These are phyloP conservation scores for Andrena fulva DNA, from an alignment of 2,888 invertebrate species.

Conservation along the genomic window DNA sequence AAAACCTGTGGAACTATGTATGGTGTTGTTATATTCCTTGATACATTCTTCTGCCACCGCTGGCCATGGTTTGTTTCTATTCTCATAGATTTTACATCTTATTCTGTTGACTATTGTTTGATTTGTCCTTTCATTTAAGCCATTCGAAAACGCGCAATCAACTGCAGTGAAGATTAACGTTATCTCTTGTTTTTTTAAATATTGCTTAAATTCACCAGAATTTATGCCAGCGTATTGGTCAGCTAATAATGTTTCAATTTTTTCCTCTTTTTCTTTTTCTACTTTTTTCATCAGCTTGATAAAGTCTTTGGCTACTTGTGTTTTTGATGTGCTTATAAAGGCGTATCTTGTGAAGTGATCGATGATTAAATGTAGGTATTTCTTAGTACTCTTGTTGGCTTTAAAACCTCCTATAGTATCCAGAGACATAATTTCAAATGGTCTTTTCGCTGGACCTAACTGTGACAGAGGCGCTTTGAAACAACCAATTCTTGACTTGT, in stretches of 20 bases:
- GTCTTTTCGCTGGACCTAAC: slow-evolving; percentile 32
- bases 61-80: not conserved
- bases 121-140: not conserved
- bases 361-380: slow-evolving; percentile 71
- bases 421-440: slow-evolving; percentile 74
- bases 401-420: slow-evolving; percentile 43
- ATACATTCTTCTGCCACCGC: not conserved
- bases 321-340: slow-evolving; percentile 9
- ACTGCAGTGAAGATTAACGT: too few species aligned
- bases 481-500: slow-evolving; percentile 7
- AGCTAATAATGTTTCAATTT: too few species aligned
- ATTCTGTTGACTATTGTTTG: slow-evolving; percentile 2
- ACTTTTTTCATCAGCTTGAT: not conserved
- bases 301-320: slow-evolving; percentile 4
- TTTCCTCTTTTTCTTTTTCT: too few species aligned
- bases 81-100: not conserved
- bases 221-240: too few species aligned
- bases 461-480: not conserved
- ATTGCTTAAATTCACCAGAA: too few species aligned
- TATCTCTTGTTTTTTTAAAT: too few species aligned
- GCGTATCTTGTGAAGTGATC: slow-evolving; percentile 11
- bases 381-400: slow-evolving; percentile 58
- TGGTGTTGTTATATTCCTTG: too few species aligned
- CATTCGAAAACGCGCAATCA: too few species aligned
- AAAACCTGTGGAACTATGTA: too few species aligned